Evolutionary conservation across 2,888 invertebrate species (phyloP).

Genomic region (Koerneria pararmatus): DNA sequence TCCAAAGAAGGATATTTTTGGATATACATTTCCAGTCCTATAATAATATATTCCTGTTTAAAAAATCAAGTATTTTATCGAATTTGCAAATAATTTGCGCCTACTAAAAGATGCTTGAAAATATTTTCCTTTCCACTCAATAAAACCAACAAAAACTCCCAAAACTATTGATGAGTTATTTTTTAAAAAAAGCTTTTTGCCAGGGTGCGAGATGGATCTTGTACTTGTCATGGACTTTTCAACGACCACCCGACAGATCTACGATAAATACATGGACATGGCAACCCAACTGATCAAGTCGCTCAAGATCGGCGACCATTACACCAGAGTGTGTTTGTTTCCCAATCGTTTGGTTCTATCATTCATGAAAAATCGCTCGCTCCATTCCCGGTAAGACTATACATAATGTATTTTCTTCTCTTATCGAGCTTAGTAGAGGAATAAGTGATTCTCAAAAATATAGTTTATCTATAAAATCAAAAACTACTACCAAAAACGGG

Average conservation of each 20-base stretch:
- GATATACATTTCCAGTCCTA: too few species aligned
- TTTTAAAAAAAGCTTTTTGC: slow-evolving; percentile 13
- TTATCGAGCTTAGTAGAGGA: not conserved
- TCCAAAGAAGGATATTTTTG: too few species aligned
- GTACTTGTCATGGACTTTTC: slow-evolving; percentile 57
- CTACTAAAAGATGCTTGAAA: too few species aligned
- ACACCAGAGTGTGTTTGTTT: slow-evolving; percentile 40
- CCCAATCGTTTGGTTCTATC: too few species aligned
- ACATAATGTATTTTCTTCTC: not conserved
- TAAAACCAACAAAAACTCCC: not conserved
- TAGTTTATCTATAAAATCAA: not conserved
- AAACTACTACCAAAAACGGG: not conserved
- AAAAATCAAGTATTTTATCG: too few species aligned
- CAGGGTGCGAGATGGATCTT: slow-evolving; percentile 53
- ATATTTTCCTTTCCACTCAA: too few species aligned
- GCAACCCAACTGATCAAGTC: slow-evolving; percentile 43
- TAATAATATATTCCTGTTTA: too few species aligned
- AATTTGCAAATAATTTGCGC: too few species aligned
- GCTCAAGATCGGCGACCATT: slow-evolving; percentile 48
- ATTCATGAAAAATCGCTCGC: too few species aligned
- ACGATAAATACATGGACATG: slow-evolving; percentile 47
- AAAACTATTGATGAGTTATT: not conserved
- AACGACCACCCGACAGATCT: slow-evolving; percentile 54
- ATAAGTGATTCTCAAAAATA: not conserved
- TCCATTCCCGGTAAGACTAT: too few species aligned